phyloP scores from a whole-genome alignment of 2,113 vertebrate species.

The Chamaea fasciata region DNA sequence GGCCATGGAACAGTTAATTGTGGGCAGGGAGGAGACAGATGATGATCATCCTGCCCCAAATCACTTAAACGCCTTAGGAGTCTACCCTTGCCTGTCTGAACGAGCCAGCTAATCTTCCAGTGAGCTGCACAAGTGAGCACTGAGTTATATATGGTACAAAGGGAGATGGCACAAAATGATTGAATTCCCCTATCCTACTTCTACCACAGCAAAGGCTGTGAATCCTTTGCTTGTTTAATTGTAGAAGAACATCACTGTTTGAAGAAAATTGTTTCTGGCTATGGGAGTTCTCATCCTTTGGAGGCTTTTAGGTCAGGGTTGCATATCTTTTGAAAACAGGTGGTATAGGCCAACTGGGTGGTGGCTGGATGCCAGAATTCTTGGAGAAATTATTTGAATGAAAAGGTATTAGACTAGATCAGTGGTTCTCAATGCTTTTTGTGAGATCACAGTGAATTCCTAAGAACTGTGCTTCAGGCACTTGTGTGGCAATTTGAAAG shows the following conservation, averaged over 20 bases:
- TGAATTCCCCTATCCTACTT: not conserved
- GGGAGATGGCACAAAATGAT: not conserved
- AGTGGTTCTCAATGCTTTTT: not conserved
- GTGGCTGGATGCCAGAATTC: not conserved
- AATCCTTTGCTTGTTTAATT: accelerated
- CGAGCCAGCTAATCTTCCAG: not conserved
- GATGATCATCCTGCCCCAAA: constrained; percentile 52
- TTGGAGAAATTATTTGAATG: not conserved
- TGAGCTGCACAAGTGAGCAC: not conserved
- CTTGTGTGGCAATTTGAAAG: not conserved
- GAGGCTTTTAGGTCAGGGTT: not conserved
- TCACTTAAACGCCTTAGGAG: constrained; percentile 55
- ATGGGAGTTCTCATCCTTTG: not conserved
- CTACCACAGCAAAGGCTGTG: not conserved
- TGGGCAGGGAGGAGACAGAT: constrained; percentile 2
- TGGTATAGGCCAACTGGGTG: not conserved
- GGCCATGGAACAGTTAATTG: constrained; percentile 24
- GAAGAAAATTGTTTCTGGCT: not conserved
- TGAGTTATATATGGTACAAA: not conserved
- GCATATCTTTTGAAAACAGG: not conserved
- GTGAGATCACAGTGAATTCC: not conserved
- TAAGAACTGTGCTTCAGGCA: not conserved
- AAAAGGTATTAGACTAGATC: not conserved
- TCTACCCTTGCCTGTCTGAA: constrained; percentile 41
- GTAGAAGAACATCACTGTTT: not conserved